These are phyloP conservation scores for Tauraco erythrolophus DNA, from an alignment of 2,113 vertebrate genomes.

Conservation along the genomic window DNA sequence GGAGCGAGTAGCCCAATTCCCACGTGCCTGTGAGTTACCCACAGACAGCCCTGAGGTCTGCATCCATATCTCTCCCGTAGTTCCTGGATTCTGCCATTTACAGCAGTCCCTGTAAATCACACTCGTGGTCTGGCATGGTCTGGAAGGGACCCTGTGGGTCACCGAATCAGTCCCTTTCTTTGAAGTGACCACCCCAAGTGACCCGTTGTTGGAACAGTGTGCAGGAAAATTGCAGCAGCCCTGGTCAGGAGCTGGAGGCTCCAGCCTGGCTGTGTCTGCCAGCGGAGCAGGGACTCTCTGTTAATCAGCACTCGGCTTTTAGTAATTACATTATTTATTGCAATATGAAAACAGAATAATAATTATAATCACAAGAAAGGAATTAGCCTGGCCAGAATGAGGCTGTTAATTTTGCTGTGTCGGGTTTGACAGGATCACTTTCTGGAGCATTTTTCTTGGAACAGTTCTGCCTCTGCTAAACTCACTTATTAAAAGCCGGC, in stretches of 20 bases:
- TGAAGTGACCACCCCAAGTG: neutral
- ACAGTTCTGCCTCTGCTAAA: neutral
- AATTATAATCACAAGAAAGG: neutral
- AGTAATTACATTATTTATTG: constrained; percentile 23
- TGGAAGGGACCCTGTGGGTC: neutral
- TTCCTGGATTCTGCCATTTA: neutral
- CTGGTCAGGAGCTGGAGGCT: neutral
- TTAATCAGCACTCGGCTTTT: neutral
- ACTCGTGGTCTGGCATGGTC: neutral
- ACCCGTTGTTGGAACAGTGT: rapidly evolving
- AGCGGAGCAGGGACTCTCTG: neutral
- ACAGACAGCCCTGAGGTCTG: neutral
- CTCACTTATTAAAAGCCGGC: neutral
- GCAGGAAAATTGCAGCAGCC: neutral
- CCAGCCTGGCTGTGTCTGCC: neutral
- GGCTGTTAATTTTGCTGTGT: neutral
- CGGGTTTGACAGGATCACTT: neutral
- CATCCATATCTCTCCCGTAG: neutral
- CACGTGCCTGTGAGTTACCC: rapidly evolving
- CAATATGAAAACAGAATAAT: neutral
- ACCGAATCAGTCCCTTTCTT: neutral
- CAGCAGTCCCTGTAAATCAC: neutral
- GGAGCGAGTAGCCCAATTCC: neutral
- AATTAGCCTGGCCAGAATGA: neutral
- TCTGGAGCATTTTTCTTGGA: neutral